Percentiles rank a stretch among this genome's conserved stretches.
These are phyloP conservation scores for Octodonta nipae DNA, from an alignment of 2,888 invertebrate genomes.

Conservation along the genomic window DNA sequence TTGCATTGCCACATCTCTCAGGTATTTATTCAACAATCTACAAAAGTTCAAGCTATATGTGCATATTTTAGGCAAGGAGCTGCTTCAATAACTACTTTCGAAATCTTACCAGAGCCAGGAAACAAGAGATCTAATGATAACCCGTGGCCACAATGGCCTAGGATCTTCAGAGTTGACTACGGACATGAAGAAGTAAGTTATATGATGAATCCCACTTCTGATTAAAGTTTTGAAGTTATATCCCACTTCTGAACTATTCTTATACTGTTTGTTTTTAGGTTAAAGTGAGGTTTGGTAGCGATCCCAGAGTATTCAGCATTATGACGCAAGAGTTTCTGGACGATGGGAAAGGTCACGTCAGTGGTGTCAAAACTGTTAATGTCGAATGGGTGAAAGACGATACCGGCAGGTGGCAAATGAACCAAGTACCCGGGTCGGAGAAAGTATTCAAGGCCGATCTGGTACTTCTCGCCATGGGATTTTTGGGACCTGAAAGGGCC, in stretches of 20 bases:
- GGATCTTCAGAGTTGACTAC: conserved; percentile 91
- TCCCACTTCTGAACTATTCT: neutral
- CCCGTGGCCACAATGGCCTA: conserved; percentile 98
- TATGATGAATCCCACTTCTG: neutral
- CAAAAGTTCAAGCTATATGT: too few species aligned
- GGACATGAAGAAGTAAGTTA: conserved; percentile 80
- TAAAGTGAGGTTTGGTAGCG: conserved; percentile 75
- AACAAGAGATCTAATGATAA: conserved; percentile 69
- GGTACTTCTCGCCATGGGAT: conserved; percentile 95
- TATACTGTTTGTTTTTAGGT: conserved; percentile 30
- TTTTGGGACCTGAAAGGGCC: conserved; percentile 86
- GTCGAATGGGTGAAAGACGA: conserved; percentile 91
- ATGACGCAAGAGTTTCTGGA: conserved; percentile 90
- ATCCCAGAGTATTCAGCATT: conserved; percentile 87
- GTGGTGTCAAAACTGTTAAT: conserved; percentile 76
- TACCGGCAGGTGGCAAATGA: conserved; percentile 87
- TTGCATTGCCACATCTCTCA: conserved; percentile 92
- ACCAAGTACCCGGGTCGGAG: conserved; percentile 67
- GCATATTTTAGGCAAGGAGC: conserved; percentile 85
- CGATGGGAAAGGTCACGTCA: conserved; percentile 78
- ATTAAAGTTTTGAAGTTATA: neutral
- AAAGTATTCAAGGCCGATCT: conserved; percentile 75
- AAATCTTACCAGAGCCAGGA: conserved; percentile 90
- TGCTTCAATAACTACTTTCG: conserved; percentile 80
- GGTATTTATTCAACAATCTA: too few species aligned